These are phyloP conservation scores for Lasioglossum lativentre DNA, from an alignment of 2,888 invertebrate genomes.

Conservation along the genomic window DNA sequence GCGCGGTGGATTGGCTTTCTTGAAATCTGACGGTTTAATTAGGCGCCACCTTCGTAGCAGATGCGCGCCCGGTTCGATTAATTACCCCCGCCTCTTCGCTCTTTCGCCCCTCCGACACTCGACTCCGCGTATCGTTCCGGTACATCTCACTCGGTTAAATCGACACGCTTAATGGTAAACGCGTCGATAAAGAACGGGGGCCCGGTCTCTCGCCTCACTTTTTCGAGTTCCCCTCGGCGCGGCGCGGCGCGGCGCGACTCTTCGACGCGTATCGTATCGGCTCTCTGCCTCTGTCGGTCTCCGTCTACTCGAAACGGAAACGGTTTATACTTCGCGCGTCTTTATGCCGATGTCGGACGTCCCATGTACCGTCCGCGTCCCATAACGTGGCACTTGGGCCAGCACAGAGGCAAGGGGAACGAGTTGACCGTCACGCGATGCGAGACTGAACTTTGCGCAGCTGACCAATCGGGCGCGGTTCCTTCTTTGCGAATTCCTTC, in stretches of 20 bases:
- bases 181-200: constrained; percentile 27
- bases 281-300: not conserved
- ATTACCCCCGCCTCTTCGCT: constrained; percentile 60
- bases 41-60: constrained; percentile 72
- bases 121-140: constrained; percentile 55
- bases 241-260: too few species aligned
- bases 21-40: constrained; percentile 78
- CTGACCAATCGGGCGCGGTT: not conserved
- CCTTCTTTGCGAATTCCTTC: not conserved
- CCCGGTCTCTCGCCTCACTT: not conserved
- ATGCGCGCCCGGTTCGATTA: constrained; percentile 71
- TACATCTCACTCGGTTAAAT: constrained; percentile 69
- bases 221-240: not conserved
- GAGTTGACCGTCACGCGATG: not conserved
- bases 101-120: constrained; percentile 1
- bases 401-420: not conserved
- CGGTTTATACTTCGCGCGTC: not conserved
- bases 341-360: not conserved
- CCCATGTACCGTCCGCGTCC: not conserved
- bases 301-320: not conserved
- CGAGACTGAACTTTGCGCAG: not conserved
- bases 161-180: constrained; percentile 60
- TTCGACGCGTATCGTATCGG: not conserved
- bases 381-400: not conserved
- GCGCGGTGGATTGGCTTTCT: constrained; percentile 69